Base-by-base conservation (phyloP, 2,113 vertebrate genomes). In the Dicaeum eximium region DNA sequence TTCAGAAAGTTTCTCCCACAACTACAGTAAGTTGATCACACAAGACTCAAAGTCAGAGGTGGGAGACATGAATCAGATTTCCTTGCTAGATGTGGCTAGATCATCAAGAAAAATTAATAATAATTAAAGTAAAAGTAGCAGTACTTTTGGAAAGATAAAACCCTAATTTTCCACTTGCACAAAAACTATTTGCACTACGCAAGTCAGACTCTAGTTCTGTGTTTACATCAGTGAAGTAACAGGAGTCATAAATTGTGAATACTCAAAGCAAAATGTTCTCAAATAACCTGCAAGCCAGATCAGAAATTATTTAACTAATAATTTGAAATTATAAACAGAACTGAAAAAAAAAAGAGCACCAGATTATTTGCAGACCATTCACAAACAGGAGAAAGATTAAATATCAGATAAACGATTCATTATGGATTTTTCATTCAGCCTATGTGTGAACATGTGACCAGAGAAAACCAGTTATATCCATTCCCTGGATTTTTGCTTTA, bases 361-460 rank as follows among this genome's bases (percentile, higher is more conserved):
- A 85, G 47, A 82, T 45, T 88, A 80, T 93, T 88, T 93, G 35
- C 38, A 86, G 81, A 60, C 51, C 71, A 94, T 96, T 94, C 85
- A 95, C 83, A 90, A 95, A 79, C 60, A 78, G 64, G 21, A 77
- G 67, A 93, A 95, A 82, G n/a, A 94, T 86, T 83, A 78, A 86
- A 90, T 88, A 51, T 86, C 75, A 92, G 67, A 73, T 88, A 92
- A 96, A 90, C 2, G 15, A 90, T 93, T 92, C 72, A 94, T 84
- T 94, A 92, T 60, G 48, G 86, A 81, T 92, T 83, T 92, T 94
- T 96, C 85, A 80, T 92, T 92, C 86, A 86, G 75, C 10, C 51
- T 92, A 61, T 90, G 48, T 92, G 60, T 33, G 77, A 96, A 93
- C 92, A 90, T 30, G 64, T 84, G 94, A 96, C 45, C 18, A 16